Evolutionary conservation across 2,888 invertebrate genomes (phyloP), one percentile per base, ranked within the genome.

Genomic region (Phaonia tiefii): DNA sequence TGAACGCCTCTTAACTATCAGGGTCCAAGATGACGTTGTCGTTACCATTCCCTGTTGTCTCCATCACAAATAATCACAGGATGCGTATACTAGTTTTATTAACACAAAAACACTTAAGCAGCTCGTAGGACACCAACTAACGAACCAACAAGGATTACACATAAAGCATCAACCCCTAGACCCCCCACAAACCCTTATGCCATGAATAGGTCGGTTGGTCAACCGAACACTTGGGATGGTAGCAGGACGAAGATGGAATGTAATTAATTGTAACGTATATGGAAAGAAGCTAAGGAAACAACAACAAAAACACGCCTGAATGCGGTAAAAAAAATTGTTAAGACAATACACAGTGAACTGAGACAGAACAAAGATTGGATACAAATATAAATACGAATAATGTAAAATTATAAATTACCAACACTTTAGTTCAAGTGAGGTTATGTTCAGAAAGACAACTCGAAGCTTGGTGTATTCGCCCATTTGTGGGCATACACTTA

Each of bases 191-290:
- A n/a, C 77, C 66, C 77, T 75, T 70, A 44, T 26, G 54, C 8
- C 60, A 56, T 56, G 71, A 77, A 51, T 77, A 63, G 80, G 71
- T 75, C 77, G 58, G 39, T 67, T 75, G 80, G 60, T 75, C 70
- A 74, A 67, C 51, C 49, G 60, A 63, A 63, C 60, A 63, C 44
- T 66, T 39, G 69, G 22, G 46, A 20, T 17, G 20, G 25, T 11
- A 26, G 25, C 63, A 73, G 51, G 42, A 66, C 11, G 67, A 63
- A 26, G 44, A 54, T 60, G 54, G 63, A 65, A 17, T 31, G 26
- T 58, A 67, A 73, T 76, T 73, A 76, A 70, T 80, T 80, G 56
- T 69, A 66, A 42, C 56, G 65, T 70, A 66, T 66, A 66, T 58
- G 73, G 56, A 69, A 13, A 67, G 39, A 31, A 67, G 15, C 8